Conservation (phyloP, 2,113 vertebrate species). For the Gobius niger region DNA sequence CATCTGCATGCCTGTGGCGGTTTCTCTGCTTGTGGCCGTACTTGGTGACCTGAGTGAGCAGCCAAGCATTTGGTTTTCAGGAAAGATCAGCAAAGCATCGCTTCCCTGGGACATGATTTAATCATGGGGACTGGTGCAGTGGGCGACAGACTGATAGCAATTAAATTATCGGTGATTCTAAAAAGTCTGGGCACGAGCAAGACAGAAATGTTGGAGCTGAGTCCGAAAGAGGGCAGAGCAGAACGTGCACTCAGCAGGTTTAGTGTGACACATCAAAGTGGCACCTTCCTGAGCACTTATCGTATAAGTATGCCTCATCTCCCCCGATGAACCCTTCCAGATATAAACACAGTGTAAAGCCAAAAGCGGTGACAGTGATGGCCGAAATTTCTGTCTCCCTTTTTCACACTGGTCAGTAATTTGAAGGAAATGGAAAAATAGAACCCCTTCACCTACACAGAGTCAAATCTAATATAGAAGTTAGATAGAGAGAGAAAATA, state of each 20-base stretch:
- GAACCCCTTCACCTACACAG: constrained; percentile 43
- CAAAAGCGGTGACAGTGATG: constrained; percentile 47
- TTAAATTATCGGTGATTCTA: constrained; percentile 64
- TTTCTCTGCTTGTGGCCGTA: constrained; percentile 39
- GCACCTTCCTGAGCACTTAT: constrained; percentile 58
- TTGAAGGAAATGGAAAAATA: constrained; percentile 68
- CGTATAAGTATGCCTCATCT: constrained; percentile 69
- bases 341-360: constrained; percentile 38
- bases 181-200: constrained; percentile 52
- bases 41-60: constrained; percentile 49
- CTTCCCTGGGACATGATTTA: constrained; percentile 60
- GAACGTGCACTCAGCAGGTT: constrained; percentile 34
- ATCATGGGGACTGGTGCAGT: constrained; percentile 60
- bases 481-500: too few relatives aligned
- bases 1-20: constrained; percentile 47
- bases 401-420: constrained; percentile 51
- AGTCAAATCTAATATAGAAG: constrained; percentile 13
- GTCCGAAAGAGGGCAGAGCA: neutral
- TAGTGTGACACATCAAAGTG: constrained; percentile 61
- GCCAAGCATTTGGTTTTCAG: constrained; percentile 63
- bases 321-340: constrained; percentile 59
- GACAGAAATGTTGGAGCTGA: constrained; percentile 19
- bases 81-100: constrained; percentile 62
- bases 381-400: constrained; percentile 22
- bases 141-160: constrained; percentile 54